A percentile compares a stretch with the other conserved stretches of the same genome.
phyloP scores from a whole-genome alignment of 2,113 vertebrate species.

The Hymenochirus boettgeri region DNA sequence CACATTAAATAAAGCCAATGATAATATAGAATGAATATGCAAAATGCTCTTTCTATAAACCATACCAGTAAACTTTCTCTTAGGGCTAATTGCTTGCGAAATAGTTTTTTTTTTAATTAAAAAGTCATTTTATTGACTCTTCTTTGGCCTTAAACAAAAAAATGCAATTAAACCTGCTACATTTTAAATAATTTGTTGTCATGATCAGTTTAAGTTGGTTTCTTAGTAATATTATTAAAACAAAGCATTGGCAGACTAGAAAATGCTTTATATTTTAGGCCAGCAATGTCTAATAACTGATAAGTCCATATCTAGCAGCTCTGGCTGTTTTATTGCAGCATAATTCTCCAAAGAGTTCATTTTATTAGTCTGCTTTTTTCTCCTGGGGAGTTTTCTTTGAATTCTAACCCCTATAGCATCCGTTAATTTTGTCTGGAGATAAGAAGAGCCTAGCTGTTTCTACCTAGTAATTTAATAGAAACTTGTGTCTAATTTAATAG shows the following conservation, averaged over 20 bases:
- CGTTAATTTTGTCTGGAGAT: conserved; percentile 69
- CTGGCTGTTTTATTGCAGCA: conserved; percentile 47
- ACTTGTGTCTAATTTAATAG: conserved; percentile 61
- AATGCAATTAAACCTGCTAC: conserved; percentile 31
- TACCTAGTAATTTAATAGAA: conserved; percentile 61
- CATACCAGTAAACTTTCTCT: conserved; percentile 1
- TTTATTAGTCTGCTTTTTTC: conserved; percentile 46
- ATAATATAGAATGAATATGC: too few species aligned
- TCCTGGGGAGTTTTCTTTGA: conserved; percentile 49
- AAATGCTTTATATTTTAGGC: conserved; percentile 39
- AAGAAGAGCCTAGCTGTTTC: conserved; percentile 56
- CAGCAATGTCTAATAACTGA: conserved; percentile 36
- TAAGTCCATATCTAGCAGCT: conserved; percentile 47
- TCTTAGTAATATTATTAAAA: conserved; percentile 68
- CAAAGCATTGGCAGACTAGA: conserved; percentile 39
- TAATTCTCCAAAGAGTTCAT: conserved; percentile 38
- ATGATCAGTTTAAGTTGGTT: conserved; percentile 71
- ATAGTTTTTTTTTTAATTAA: conserved; percentile 19
- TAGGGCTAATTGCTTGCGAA: conserved; percentile 11
- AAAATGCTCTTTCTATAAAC: neutral
- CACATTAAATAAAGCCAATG: too few species aligned
- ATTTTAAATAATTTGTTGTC: conserved; percentile 65
- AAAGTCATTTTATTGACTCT: conserved; percentile 21
- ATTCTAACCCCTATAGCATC: conserved; percentile 57
- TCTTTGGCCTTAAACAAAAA: conserved; percentile 6